A percentile compares a stretch with the other conserved stretches of the same genome.
Conservation (phyloP, 2,113 vertebrate genomes). For the Excalfactoria chinensis region DNA sequence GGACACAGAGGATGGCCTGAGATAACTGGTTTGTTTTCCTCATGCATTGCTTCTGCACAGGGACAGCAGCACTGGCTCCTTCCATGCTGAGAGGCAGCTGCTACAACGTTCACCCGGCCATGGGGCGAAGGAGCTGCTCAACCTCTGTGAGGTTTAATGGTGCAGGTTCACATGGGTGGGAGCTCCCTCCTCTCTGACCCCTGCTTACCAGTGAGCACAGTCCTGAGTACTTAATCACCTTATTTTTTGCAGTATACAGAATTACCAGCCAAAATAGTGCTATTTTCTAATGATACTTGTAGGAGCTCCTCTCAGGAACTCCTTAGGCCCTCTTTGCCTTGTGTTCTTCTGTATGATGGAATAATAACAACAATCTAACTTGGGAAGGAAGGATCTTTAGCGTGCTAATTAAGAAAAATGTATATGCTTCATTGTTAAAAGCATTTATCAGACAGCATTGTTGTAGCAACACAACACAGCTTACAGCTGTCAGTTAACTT, state of each 20-base stretch:
- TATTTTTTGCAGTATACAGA: background rate
- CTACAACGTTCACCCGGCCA: accelerated
- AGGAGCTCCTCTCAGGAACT: background rate
- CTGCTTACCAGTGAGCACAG: background rate
- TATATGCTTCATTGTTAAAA: slow-evolving; percentile 5
- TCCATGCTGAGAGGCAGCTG: background rate
- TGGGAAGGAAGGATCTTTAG: background rate
- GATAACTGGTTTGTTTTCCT: accelerated
- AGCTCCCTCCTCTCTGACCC: background rate
- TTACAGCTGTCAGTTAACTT: background rate
- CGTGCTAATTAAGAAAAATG: background rate
- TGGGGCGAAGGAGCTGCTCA: background rate
- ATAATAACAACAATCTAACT: background rate
- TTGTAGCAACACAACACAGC: background rate
- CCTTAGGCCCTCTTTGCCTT: background rate
- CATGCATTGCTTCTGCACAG: accelerated
- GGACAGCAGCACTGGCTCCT: accelerated
- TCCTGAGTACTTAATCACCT: background rate
- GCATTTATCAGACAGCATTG: background rate
- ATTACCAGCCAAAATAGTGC: background rate
- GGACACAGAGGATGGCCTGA: background rate
- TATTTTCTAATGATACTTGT: background rate
- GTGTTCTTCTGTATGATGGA: background rate
- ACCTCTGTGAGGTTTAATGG: no score
- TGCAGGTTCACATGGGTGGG: background rate